Evolutionary conservation across 2,888 invertebrate species (phyloP), one percentile per base, ranked within the genome.

Genomic region (Notodonta ziczac): DNA sequence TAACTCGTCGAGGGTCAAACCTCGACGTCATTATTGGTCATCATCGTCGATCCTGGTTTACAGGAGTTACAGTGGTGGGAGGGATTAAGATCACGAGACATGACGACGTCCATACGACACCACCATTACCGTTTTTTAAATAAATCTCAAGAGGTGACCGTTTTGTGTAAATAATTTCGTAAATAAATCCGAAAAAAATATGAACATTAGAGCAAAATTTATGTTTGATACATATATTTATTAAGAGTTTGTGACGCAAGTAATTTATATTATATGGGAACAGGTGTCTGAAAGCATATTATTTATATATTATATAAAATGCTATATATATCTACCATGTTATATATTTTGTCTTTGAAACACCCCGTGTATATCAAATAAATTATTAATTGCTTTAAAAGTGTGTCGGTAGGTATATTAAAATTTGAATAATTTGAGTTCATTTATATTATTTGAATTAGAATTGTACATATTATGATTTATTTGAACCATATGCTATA

Each of bases 221-320:
- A 56, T 55, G 50, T 46, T 13, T 32, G 12, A 57, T 44, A 56
- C 48, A 48, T 60, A 56, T 62, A 62, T 63, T 61, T 66, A 63
- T 57, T 57, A 60, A 52, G 56, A 60, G 51, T 66, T 62, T 65
- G 40, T 40, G 62, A 69, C 62, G 60, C 57, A 62, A 57, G 57
- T 32, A 57, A 70, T 52, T 51, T 61, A 63, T 68, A 56, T 60
- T 69, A 69, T 64, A 74, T 63, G 63, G 7, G 46, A 65, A 52
- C 74, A 74, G 72, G 66, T 74, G 72, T 48, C 16, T 12, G 10
- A 12, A 53, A 32, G 58, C 13, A n/a, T 46, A n/a, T n/a, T n/a
- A n/a, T n/a, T n/a, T n/a, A 46, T 46, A 46, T n/a, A n/a, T 46
- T 46, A 46, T n/a, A 46, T 46, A 46, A 2, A 46, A 4, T 10